phyloP scores from a whole-genome alignment of 2,797 vertebrate species.

The Heliangelus exortis region DNA sequence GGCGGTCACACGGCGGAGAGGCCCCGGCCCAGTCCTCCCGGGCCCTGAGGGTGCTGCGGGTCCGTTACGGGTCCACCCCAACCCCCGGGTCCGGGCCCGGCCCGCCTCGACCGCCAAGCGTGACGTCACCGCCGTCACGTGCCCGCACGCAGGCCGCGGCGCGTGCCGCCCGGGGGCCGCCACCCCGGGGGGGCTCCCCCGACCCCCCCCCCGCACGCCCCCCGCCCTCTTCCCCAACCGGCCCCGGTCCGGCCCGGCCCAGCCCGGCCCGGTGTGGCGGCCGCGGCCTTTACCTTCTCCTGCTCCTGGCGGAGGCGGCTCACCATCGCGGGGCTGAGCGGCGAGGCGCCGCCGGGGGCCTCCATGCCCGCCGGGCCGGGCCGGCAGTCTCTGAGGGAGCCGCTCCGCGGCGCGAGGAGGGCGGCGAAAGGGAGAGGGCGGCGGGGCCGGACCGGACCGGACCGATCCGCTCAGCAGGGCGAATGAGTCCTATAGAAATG shows the following conservation, averaged over 20 bases:
- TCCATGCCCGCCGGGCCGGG: not conserved
- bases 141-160: not conserved
- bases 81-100: not conserved
- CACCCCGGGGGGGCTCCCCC: not conserved
- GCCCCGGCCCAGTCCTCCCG: not conserved
- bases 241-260: too few relatives aligned
- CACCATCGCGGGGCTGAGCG: conserved; percentile 78
- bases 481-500: conserved; percentile 96
- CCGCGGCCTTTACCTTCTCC: conserved; percentile 85
- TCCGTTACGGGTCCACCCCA: too few relatives aligned
- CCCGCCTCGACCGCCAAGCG: not conserved
- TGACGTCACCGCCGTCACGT: conserved; percentile 21
- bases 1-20: not conserved
- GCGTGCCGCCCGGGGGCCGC: not conserved
- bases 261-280: not conserved
- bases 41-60: too few relatives aligned
- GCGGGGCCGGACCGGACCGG: not conserved
- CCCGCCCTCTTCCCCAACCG: not conserved
- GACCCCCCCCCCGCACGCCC: too few relatives aligned
- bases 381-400: not conserved
- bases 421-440: not conserved
- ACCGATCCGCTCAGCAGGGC: conserved; percentile 75
- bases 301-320: conserved; percentile 89
- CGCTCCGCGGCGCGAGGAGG: not conserved
- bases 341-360: conserved; percentile 18